Evolutionary conservation across 2,888 invertebrate genomes (phyloP), one percentile per base, ranked within the genome.

Genomic region (Tenthredo livida): DNA sequence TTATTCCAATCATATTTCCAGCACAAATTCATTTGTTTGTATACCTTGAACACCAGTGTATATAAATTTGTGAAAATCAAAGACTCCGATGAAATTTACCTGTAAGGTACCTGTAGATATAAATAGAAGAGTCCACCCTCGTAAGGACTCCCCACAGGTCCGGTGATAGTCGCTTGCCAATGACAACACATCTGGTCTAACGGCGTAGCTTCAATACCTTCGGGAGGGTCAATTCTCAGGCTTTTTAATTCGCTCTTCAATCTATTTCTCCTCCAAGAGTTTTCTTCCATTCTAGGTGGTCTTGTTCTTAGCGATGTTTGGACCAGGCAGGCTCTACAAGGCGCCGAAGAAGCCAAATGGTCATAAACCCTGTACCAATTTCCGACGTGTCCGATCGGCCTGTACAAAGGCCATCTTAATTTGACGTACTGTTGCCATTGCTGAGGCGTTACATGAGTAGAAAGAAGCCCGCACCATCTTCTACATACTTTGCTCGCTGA

Each of bases 91-190:
- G 29, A 47, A 73, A 93, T 93, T 94, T 92, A 97, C 96, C 96
- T 95, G 90, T 96, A 96, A 15, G 98, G 98, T 89, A 98, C 97
- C 94, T 98, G 97, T 86, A 99, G 95, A 92, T 98, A 98, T 7
- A 99, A 95, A 92, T 97, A 98, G 94, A 99, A 99, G 85, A 97
- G 95, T 9, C 98, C 98, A 21, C 98, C 98, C 93, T 98, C 98
- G 91, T 98, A 99, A 0, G 98, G 98, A 92, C 98, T 98, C 50
- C 98, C 98, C 47, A 96, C 96, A 10, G 99, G 98, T 0, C 98
- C 99, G 37, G 97, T 96, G 90, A 99, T 97, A 84, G 97, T 97
- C 1, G 98, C 98, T 94, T 98, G 98, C 98, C 98, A 99, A 93
- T 98, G 98, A 91, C 97, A 97, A 90, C 96, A 97, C 93, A 96